A percentile compares a stretch with the other conserved stretches of the same genome.
Evolutionary conservation across 2,113 vertebrate species (phyloP).

Genomic region (Bos javanicus): DNA sequence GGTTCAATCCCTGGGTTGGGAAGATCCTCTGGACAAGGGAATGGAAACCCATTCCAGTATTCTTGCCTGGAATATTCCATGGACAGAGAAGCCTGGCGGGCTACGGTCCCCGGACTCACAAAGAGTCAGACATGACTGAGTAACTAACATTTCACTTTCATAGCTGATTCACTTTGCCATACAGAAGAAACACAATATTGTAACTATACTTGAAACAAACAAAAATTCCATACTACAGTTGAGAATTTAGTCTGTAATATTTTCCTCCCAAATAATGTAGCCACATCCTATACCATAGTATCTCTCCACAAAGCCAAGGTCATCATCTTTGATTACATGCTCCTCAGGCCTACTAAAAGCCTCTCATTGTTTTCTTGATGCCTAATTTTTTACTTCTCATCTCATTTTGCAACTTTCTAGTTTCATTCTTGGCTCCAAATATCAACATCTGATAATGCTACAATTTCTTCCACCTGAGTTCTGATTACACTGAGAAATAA

Average conservation of each 20-base stretch:
- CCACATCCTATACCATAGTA: not conserved
- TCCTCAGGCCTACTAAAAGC: not conserved
- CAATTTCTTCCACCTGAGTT: not conserved
- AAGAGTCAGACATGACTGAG: not conserved
- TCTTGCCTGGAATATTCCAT: not conserved
- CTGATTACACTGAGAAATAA: not conserved
- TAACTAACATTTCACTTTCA: not conserved
- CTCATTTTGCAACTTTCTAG: not conserved
- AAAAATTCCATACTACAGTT: not conserved
- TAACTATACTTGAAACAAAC: not conserved
- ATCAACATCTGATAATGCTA: not conserved
- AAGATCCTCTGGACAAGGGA: not conserved
- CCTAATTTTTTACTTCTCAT: not conserved
- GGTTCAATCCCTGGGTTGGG: not conserved
- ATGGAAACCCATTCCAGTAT: not conserved
- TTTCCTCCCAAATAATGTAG: not conserved
- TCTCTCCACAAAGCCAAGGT: not conserved
- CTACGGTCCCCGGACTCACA: not conserved
- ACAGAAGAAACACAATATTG: not conserved
- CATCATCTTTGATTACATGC: not conserved
- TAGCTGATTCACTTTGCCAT: not conserved
- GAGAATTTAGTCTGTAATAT: not conserved
- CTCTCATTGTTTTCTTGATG: not conserved
- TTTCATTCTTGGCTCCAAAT: not conserved
- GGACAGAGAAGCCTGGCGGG: not conserved